A percentile compares a stretch with the other conserved stretches of the same genome.
Conservation (phyloP, 2,113 vertebrate species). For the human (Homo sapiens) region GRCh38 chr4:107340501-107341000, state of each 20-base stretch:
- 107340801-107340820: background rate
- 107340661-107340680: background rate
- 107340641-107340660: background rate
- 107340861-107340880: background rate
- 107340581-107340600: background rate
- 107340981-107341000: background rate
- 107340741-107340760: background rate
- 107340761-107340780: background rate
- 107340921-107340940: background rate
- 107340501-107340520: background rate
- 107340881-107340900: too few species aligned
- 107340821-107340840: background rate
- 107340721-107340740: background rate
- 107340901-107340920: background rate
- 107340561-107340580: background rate
- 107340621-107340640: background rate
- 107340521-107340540: background rate
- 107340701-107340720: background rate
- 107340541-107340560: background rate
- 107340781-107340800: background rate
- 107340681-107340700: background rate
- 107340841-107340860: background rate
- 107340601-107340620: background rate
- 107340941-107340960: background rate
- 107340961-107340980: background rate